These are phyloP conservation scores for Zaprionus ghesquierei DNA, from an alignment of 1,140 invertebrate species.

Conservation along the genomic window DNA sequence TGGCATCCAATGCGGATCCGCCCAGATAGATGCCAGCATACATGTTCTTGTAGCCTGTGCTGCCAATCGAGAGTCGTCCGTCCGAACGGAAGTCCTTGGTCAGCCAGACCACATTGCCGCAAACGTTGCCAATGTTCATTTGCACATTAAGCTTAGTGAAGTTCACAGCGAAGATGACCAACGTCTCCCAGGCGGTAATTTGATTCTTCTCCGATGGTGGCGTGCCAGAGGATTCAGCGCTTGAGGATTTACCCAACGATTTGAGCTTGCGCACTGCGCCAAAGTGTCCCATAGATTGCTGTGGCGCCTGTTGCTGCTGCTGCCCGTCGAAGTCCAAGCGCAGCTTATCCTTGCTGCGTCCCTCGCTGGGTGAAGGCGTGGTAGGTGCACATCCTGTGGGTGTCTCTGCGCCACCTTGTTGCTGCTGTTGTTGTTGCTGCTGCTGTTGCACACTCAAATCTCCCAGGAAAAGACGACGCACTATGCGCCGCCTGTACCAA, in stretches of 20 bases:
- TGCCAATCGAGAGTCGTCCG: slow-evolving; percentile 95
- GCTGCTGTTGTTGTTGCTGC: slow-evolving; percentile 58
- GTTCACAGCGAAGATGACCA: slow-evolving; percentile 97
- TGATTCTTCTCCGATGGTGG: slow-evolving; percentile 80
- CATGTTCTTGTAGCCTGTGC: slow-evolving; percentile 96
- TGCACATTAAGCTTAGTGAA: slow-evolving; percentile 97
- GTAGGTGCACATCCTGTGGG: slow-evolving; percentile 40
- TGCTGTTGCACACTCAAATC: slow-evolving; percentile 88
- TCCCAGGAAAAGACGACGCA: slow-evolving; percentile 95
- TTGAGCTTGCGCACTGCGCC: slow-evolving; percentile 83
- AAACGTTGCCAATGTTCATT: slow-evolving; percentile 99
- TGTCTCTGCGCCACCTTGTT: slow-evolving; percentile 59
- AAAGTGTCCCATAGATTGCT: slow-evolving; percentile 57
- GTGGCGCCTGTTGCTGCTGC: slow-evolving; percentile 9
- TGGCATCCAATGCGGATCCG: slow-evolving; percentile 95
- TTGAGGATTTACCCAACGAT: slow-evolving; percentile 82
- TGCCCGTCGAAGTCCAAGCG: slow-evolving; percentile 56
- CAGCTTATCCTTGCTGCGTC: slow-evolving; percentile 60
- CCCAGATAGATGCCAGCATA: slow-evolving; percentile 94
- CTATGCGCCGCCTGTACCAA: slow-evolving; percentile 97
- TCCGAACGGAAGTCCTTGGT: slow-evolving; percentile 95
- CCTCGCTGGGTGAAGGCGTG: slow-evolving; percentile 64
- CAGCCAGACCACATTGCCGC: slow-evolving; percentile 97
- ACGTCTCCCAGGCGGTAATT: slow-evolving; percentile 93
- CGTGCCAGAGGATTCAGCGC: slow-evolving; percentile 71